Percentiles rank a stretch among this genome's conserved stretches.
Evolutionary conservation across 2,888 invertebrate species (phyloP).

Genomic region (Agrotis segetum): DNA sequence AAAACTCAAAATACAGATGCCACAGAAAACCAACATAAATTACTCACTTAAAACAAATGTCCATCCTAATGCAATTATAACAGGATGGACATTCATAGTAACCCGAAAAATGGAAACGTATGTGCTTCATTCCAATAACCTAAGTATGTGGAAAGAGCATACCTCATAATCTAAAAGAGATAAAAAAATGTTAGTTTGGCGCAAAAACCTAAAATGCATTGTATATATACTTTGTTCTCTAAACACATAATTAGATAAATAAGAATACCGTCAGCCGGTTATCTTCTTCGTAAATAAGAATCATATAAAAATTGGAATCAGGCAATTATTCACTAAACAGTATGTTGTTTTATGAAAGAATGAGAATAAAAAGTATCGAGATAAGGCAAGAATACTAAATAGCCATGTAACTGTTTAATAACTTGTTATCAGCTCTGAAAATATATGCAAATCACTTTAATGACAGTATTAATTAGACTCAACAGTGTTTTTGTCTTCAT

Average conservation of each 20-base stretch:
- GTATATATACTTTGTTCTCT: constrained; percentile 4
- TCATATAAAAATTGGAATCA: neutral
- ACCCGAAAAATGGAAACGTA: neutral
- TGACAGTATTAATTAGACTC: neutral
- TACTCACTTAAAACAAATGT: constrained; percentile 1
- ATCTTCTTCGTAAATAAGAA: neutral
- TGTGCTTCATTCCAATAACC: constrained; percentile 29
- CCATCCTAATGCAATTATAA: neutral
- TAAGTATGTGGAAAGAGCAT: constrained; percentile 26
- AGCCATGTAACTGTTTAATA: neutral
- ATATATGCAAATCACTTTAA: neutral
- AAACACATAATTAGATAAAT: neutral
- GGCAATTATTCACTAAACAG: too few relatives aligned
- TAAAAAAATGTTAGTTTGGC: constrained; percentile 9
- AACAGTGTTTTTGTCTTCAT: neutral
- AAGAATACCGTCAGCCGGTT: neutral
- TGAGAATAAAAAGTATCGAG: neutral
- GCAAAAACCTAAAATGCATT: constrained; percentile 21
- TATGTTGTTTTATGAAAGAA: neutral
- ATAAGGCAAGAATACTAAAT: neutral
- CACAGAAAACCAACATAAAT: neutral
- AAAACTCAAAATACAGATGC: neutral
- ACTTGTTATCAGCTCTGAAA: neutral
- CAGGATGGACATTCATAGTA: neutral
- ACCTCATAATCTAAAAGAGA: constrained; percentile 20